Conservation (phyloP, 2,113 vertebrate species). For the Apus apus region DNA sequence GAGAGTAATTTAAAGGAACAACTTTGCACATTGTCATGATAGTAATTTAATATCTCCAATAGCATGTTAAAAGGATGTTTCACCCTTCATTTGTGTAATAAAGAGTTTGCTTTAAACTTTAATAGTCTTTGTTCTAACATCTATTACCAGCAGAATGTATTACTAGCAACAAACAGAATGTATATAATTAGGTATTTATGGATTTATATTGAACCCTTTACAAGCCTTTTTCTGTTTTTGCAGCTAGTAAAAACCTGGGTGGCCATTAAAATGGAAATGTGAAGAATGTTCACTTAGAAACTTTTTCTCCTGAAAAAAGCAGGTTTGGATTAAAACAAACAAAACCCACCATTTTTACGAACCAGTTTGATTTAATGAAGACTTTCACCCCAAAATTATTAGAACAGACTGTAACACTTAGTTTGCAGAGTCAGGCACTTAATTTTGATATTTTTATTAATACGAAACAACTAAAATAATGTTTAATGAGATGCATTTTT, state of each 20-base stretch:
- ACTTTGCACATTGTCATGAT: background rate
- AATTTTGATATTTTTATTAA: background rate
- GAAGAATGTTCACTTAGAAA: background rate
- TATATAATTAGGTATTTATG: conserved; percentile 18
- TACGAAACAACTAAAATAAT: background rate
- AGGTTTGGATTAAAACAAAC: background rate
- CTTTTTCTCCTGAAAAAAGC: background rate
- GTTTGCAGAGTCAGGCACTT: background rate
- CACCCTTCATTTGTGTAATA: background rate
- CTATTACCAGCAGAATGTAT: background rate
- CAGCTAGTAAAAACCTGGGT: background rate
- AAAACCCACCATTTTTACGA: background rate
- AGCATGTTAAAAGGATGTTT: background rate
- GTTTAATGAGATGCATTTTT: background rate
- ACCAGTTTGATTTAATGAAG: background rate
- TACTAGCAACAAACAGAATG: conserved; percentile 1
- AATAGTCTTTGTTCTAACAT: background rate
- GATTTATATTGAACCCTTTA: background rate
- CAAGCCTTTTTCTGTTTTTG: background rate
- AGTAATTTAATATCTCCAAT: background rate
- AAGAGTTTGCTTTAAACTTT: conserved; percentile 27
- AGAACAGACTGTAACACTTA: background rate
- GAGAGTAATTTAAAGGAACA: background rate
- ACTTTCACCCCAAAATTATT: background rate
- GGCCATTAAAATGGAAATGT: background rate